A percentile compares a stretch with the other conserved stretches of the same genome.
Conservation (phyloP, 2,113 vertebrate species). For the Sardina pilchardus region DNA sequence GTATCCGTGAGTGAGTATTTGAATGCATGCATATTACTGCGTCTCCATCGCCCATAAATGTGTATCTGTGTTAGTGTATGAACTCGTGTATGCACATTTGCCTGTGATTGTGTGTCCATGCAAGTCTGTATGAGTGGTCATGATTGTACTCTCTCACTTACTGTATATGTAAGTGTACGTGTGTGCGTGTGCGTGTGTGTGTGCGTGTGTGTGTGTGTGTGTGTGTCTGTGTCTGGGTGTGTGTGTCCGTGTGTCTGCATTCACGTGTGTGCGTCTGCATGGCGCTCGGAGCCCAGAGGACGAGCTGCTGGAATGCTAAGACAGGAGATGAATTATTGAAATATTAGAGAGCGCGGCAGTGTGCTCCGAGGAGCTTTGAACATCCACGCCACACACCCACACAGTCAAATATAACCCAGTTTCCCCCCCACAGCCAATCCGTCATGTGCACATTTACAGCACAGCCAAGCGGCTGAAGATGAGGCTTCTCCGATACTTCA, state of each 20-base stretch:
- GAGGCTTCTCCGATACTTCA: slow-evolving; percentile 27
- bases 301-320: not conserved
- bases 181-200: not conserved
- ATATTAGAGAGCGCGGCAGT: slow-evolving; percentile 36
- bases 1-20: not conserved
- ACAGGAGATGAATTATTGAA: slow-evolving; percentile 37
- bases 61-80: not conserved
- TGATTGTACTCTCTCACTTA: not conserved
- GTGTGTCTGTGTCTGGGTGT: not conserved
- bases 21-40: not conserved
- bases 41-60: not conserved
- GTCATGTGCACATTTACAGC: slow-evolving; percentile 14
- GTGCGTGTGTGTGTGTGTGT: not conserved
- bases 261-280: not conserved
- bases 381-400: slow-evolving; percentile 35
- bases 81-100: slow-evolving; percentile 5
- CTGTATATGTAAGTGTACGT: not conserved
- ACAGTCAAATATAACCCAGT: slow-evolving; percentile 39
- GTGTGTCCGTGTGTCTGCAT: not conserved
- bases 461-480: not conserved
- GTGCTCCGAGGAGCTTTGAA: slow-evolving; percentile 37
- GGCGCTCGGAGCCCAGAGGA: not conserved
- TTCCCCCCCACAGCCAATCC: slow-evolving; percentile 26
- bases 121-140: not conserved
- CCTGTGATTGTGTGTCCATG: not conserved